Base-by-base conservation (phyloP, 2,888 invertebrate genomes). In the Drosophila fulvimacula region DNA sequence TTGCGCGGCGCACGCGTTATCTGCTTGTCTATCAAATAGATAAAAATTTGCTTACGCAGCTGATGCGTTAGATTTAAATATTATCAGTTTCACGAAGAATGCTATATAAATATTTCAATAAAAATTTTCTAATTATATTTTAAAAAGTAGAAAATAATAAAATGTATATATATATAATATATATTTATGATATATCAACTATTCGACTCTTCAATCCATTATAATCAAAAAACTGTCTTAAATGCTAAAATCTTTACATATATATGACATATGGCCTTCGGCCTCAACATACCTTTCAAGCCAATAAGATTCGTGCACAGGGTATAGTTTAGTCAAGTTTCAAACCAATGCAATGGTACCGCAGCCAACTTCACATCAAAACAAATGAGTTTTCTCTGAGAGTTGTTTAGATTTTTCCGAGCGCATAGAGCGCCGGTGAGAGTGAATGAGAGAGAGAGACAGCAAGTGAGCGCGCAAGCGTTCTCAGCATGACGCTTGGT, bases 361-460 rank as follows among this genome's bases (percentile, higher is more conserved):
- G 73, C 90, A 81, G 61, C 90, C 76, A 89, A 83, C 85, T 85
- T 89, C 75, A 63, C 57, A 48, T 49, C 71, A 70, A 69, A 76
- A 77, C 69, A 70, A 69, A 61, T 53, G 27, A 5, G 19, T 17
- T 48, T 56, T 49, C 59, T 61, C 64, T 44, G 59, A 67, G 64
- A 51, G 41, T 46, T 65, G 46, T 58, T 74, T 60, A 60, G 52
- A 61, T 64, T 75, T 75, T 75, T 59, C 76, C 76, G 42, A 57
- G 57, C 53, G 17, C 52, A 11, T 11, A 38, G 38, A 24, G n/a
- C 10, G 36, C 41, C 10, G 30, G 6, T 30, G 24, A 46, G 53
- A 69, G 17, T 13, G 17, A 9, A 5, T n/a, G 34, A 44, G 61
- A 52, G 42, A 9, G 51, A 27, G 41, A 52, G 53, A 24, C 56